Evolutionary conservation across 1,140 invertebrate species (phyloP), one percentile per base, ranked within the genome.

Genomic region (Scylla paramamosain): DNA sequence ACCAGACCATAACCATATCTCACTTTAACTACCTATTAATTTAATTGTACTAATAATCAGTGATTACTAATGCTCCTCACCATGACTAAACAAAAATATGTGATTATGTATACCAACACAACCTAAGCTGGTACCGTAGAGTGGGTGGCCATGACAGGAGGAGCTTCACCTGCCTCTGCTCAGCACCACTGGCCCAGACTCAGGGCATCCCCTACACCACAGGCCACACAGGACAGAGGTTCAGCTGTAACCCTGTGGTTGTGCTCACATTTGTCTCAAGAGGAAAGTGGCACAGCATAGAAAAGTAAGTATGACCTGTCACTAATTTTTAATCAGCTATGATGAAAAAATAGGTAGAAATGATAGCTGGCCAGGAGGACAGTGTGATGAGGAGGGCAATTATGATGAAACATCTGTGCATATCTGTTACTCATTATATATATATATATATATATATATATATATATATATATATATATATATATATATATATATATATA

Each of bases 371-470:
- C 6, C 25, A 77, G 67, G n/a, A 77, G 25, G 67, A 77, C 16
- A 77, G 16, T 77, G 8, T 3, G 20, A n/a, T 7, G 25, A n/a
- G n/a, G 25, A n/a, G 67, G 20, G 67, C 20, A n/a, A 48, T 91
- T 52, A 52, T 52, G 16, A 48, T 25, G 16, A 52, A 48, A 48
- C n/a, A 91, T 59, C 45, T n/a, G 52, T 52, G 52, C 29, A 52
- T 29, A 91, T 52, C 45, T 52, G 52, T 0, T 48, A n/a, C 45
- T n/a, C 45, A 7, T 28, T n/a, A 91, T 16, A 6, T n/a, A 91
- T 59, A 91, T 45, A 90, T 46, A 90, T n/a, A 91, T 59, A 91
- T 45, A 90, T 46, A 90, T 46, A 90, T 46, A 90, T 46, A 90
- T 46, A 90, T 46, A 90, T 46, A 90, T 46, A 90, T n/a, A 90